Conservation (phyloP, 1,140 invertebrate genomes). For the Bicyclus anynana region DNA sequence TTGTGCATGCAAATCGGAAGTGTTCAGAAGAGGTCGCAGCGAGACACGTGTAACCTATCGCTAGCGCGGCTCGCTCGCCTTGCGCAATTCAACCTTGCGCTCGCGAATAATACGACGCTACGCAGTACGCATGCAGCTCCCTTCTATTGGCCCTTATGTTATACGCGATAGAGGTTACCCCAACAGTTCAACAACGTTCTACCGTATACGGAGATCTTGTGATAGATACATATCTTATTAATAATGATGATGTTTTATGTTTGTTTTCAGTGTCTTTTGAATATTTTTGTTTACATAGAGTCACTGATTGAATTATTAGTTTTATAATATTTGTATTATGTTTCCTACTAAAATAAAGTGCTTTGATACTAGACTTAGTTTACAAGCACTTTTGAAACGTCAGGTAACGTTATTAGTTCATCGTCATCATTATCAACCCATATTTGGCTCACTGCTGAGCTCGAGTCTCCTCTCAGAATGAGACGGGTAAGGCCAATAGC, state of each 20-base stretch:
- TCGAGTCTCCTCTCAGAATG: too few species aligned
- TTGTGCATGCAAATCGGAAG: constrained; percentile 73
- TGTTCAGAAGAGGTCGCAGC: constrained; percentile 61
- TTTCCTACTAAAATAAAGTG: too few species aligned
- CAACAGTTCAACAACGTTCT: background rate
- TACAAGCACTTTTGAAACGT: too few species aligned
- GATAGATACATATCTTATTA: constrained; percentile 1
- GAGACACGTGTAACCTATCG: constrained; percentile 55
- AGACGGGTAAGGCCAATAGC: too few species aligned
- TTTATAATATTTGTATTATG: too few species aligned
- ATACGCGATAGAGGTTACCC: background rate
- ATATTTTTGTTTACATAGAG: background rate
- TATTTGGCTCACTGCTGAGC: too few species aligned
- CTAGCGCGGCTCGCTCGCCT: constrained; percentile 22
- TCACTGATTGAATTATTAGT: too few species aligned
- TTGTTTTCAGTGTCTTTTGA: background rate
- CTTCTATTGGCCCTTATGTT: constrained; percentile 9
- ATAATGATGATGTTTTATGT: background rate
- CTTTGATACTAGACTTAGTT: too few species aligned
- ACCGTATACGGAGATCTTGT: background rate
- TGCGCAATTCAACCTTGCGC: constrained; percentile 67
- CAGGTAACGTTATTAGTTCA: too few species aligned
- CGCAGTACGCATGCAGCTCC: constrained; percentile 1
- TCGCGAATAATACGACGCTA: constrained; percentile 51
- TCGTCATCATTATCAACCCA: too few species aligned